These are phyloP conservation scores for Acropternis orthonyx DNA, from an alignment of 2,797 vertebrate genomes.

Conservation along the genomic window DNA sequence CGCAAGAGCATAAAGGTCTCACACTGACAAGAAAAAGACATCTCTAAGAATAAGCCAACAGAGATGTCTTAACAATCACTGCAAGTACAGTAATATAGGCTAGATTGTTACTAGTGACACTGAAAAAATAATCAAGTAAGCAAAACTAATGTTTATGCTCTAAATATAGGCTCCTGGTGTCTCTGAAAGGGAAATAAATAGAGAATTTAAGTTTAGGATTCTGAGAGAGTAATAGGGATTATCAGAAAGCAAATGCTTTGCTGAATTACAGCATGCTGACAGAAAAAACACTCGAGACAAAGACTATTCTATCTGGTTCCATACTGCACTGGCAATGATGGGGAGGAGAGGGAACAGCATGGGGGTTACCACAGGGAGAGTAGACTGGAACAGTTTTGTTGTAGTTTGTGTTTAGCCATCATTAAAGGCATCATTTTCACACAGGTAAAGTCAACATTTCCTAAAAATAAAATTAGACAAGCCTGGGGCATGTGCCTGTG, in stretches of 20 bases:
- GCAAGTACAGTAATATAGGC: conserved; percentile 29
- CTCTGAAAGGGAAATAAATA: conserved; percentile 50
- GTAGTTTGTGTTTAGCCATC: neutral
- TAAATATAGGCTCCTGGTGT: conserved; percentile 34
- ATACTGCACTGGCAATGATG: neutral
- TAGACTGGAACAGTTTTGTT: neutral
- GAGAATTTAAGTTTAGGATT: conserved; percentile 45
- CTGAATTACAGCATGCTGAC: conserved; percentile 42
- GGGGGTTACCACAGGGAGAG: neutral
- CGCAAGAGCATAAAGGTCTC: conserved; percentile 68
- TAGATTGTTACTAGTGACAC: conserved; percentile 32
- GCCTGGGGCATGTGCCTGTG: neutral
- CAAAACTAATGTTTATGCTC: conserved; percentile 55
- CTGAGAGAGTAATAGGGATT: conserved; percentile 13
- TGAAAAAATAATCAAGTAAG: conserved; percentile 50
- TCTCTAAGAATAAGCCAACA: conserved; percentile 38
- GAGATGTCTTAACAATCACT: conserved; percentile 37
- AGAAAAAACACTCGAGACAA: conserved; percentile 24
- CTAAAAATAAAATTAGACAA: neutral
- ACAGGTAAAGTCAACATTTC: neutral
- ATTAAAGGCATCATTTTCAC: neutral
- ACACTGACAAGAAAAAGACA: conserved; percentile 59
- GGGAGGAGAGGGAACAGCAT: neutral
- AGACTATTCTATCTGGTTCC: neutral
- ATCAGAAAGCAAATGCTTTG: conserved; percentile 33